Evolutionary conservation across 2,888 invertebrate species (phyloP).

Genomic region (Matsumyia berberina): DNA sequence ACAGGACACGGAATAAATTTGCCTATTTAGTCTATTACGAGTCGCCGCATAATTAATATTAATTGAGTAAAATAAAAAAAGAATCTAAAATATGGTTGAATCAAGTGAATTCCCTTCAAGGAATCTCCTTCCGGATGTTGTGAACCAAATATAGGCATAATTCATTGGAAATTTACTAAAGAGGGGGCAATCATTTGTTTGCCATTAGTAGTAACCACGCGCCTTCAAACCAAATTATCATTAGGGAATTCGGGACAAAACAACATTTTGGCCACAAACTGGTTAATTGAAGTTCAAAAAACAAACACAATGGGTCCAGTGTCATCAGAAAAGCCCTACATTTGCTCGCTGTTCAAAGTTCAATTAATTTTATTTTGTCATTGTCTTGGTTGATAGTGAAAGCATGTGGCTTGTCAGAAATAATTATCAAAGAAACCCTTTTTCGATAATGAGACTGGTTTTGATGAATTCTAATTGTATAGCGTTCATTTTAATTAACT

Average conservation of each 20-base stretch:
- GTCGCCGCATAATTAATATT: neutral
- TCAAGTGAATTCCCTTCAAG: neutral
- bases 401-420: conserved; percentile 30
- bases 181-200: conserved; percentile 5
- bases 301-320: conserved; percentile 22
- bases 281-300: conserved; percentile 34
- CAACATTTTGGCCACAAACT: conserved; percentile 6
- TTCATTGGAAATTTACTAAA: neutral
- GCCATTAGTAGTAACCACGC: conserved; percentile 24
- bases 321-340: conserved; percentile 22
- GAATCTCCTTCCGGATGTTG: neutral
- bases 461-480: conserved; percentile 39
- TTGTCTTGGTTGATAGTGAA: conserved; percentile 25
- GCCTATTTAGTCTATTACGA: neutral
- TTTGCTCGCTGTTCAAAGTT: conserved; percentile 36
- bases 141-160: neutral
- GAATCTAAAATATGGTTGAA: neutral
- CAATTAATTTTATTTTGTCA: conserved; percentile 45
- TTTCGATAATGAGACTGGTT: conserved; percentile 34
- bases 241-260: conserved; percentile 14
- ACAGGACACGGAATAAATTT: neutral
- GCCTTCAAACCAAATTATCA: conserved; percentile 22
- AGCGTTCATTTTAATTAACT: conserved; percentile 39
- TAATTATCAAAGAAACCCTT: conserved; percentile 34
- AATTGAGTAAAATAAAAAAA: neutral